phyloP scores from a whole-genome alignment of 2,113 vertebrate genomes.

The Oryzias woworae region DNA sequence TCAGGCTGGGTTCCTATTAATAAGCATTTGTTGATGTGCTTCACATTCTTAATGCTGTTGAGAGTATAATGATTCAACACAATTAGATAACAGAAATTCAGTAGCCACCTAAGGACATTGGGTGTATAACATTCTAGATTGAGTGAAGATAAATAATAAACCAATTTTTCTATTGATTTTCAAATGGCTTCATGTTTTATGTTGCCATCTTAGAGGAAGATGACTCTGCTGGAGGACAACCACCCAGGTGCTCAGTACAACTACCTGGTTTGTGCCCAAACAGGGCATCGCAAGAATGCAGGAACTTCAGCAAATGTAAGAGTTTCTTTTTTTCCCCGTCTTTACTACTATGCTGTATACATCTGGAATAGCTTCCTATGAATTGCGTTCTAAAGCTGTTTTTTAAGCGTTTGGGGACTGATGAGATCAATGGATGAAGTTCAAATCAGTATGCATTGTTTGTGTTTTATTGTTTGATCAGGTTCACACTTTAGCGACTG shows the following conservation, averaged over 20 bases:
- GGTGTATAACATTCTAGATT: not conserved
- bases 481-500: too few relatives aligned
- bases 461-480: too few relatives aligned
- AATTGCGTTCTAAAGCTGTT: too few relatives aligned
- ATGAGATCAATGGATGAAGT: too few relatives aligned
- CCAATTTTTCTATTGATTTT: not conserved
- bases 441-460: too few relatives aligned
- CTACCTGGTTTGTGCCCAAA: constrained; percentile 82
- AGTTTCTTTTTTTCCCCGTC: not conserved
- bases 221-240: constrained; percentile 82
- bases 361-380: too few relatives aligned
- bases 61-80: too few relatives aligned
- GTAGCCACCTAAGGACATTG: not conserved
- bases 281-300: constrained; percentile 78
- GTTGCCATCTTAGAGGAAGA: constrained; percentile 75
- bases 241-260: constrained; percentile 74
- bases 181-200: constrained; percentile 2
- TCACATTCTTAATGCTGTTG: not conserved
- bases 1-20: constrained; percentile 36
- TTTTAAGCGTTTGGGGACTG: too few relatives aligned
- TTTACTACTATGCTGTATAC: not conserved
- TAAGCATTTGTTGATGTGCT: not conserved
- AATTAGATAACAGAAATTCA: too few relatives aligned
- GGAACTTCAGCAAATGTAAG: constrained; percentile 81
- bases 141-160: not conserved